Evolutionary conservation across 2,888 invertebrate genomes (phyloP), one percentile per base, ranked within the genome.

Genomic region (Argyra leucocephala): DNA sequence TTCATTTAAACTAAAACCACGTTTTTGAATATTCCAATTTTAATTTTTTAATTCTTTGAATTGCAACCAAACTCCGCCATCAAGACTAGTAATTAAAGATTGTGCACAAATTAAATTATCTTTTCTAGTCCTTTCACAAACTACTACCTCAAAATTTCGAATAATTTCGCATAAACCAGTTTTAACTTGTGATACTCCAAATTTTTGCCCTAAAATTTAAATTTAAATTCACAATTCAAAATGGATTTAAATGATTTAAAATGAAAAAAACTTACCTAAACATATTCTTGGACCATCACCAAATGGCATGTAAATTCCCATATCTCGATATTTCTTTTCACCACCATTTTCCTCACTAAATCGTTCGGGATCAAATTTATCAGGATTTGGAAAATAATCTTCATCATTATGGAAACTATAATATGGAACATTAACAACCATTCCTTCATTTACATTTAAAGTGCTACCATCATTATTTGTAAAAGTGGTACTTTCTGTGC

Each of bases 281-380:
- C 80, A 80, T 63, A 74, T 75, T 57, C 79, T 72, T 6, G 80
- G 80, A 15, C 81, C 81, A 63, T 77, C 76, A 12, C 80, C 79
- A 65, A 80, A 81, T 1, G 80, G 80, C 63, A 79, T 67, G 66
- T 74, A 79, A 1, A 74, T 72, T 1, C 74, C 73, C 62, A 71
- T 65, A 22, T 73, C 74, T 57, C 71, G 72, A 26, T 71, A 72
- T 22, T 71, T 72, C 22, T 71, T 71, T 1, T 68, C 69, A 22
- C 71, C 72, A 7, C 71, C 73, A 60, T 69, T 70, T 64, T 81
- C 79, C 6, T 77, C 75, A 22, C 70, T 72, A 69, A 83, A 83
- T 62, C 83, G 73, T 67, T 82, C 82, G 0, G 84, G 84, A 69
- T 83, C 80, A 70, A 83, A 84, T 69, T 74, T 77, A 1, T 81